Base-by-base conservation (phyloP, 2,888 invertebrate species). In the Scaptomyza reducta region DNA sequence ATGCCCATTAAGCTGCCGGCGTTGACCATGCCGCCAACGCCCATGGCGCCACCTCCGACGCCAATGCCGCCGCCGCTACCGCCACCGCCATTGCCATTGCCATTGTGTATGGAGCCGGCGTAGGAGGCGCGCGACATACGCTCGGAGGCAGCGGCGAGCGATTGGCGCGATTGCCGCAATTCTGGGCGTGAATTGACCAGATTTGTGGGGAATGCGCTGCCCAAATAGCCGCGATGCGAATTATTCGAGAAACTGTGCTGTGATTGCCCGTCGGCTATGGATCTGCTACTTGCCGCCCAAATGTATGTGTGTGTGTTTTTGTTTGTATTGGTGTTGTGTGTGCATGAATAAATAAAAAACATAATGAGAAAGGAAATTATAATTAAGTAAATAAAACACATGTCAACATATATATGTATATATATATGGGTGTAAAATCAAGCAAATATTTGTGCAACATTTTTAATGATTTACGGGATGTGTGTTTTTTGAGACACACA, bases 231-330 rank as follows among this genome's bases (percentile, higher is more conserved):
- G 87, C 96, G 94, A 84, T 95, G 95, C 45, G 96, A 96, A 88
- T 95, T 94, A 89, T 96, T 96, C 64, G 96, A 95, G 91, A 96
- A 97, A 90, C 97, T 96, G 91, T 97, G 96, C 90, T 97, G 97
- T 59, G 97, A 97, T 92, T 97, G 97, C 67, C 97, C 97, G 90
- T 97, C 97, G 68, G 96, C 97, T 79, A 96, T 94, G 69, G 96
- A 96, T 87, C 96, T 94, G 79, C 72, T 68, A 44, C 33, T 29
- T 40, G 31, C 3, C 29, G 46, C 40, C 38, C 9, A 38, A 35
- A 35, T 51, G 46, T 41, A 45, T 22, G 46, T 41, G 53, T 27
- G 49, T 27, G 16, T 51, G 38, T 44, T 49, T 58, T 58, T 61
- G 29, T 57, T 25, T 50, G 60, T 35, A n/a, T 59, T n/a, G n/a